phyloP scores from a whole-genome alignment of 2,797 vertebrate genomes.

The Siniperca undulata region DNA sequence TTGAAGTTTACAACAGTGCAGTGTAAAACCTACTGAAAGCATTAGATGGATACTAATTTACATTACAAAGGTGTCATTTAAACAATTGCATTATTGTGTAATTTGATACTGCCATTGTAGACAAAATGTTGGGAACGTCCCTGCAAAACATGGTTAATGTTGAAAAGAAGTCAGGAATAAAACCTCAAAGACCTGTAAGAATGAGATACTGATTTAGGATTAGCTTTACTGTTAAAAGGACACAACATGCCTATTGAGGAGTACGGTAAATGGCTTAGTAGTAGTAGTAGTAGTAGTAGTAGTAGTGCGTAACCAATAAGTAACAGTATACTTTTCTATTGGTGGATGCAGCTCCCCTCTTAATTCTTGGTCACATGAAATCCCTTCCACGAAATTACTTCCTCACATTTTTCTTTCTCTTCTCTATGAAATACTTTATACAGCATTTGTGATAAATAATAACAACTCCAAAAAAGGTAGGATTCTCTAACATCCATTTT shows the following conservation, averaged over 20 bases:
- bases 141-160: slow-evolving; percentile 6
- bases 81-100: slow-evolving; percentile 38
- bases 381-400: background rate
- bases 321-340: background rate
- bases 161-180: slow-evolving; percentile 9
- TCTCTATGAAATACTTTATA: background rate
- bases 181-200: slow-evolving; percentile 1
- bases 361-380: background rate
- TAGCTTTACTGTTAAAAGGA: slow-evolving; percentile 7
- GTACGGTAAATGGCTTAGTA: background rate
- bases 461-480: background rate
- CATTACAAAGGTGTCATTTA: slow-evolving; percentile 29
- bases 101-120: slow-evolving; percentile 34
- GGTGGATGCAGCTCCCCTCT: background rate
- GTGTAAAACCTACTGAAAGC: slow-evolving; percentile 15
- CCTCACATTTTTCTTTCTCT: background rate
- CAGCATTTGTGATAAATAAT: background rate
- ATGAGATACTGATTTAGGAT: slow-evolving; percentile 19
- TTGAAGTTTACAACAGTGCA: slow-evolving; percentile 8
- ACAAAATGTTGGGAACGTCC: slow-evolving; percentile 33
- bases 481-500: slow-evolving; percentile 31
- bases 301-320: background rate
- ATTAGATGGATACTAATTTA: background rate
- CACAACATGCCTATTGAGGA: background rate
- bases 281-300: too few relatives aligned